Base-by-base conservation (phyloP, 2,797 vertebrate species). In the Peromyscus attwateri region DNA sequence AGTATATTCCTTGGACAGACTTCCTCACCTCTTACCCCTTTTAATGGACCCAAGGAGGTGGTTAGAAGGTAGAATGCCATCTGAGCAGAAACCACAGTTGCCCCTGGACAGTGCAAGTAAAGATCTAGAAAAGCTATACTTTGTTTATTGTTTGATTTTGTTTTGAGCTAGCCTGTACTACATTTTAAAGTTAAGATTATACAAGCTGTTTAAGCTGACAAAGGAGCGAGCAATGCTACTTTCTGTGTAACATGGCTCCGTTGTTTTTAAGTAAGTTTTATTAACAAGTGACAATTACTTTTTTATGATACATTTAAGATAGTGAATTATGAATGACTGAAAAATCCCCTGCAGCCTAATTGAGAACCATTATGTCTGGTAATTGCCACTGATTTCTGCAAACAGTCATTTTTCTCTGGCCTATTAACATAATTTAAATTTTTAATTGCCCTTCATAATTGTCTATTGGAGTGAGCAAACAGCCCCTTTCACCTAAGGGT, bases 381-480 rank as follows among this genome's bases (percentile, higher is more conserved):
- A 99, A 99, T 99, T 99, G 99, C 99, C 99, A 99, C 99, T 99
- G 99, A 99, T 99, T 99, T 99, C 99, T 99, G 99, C 99, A 99
- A 99, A 99, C 98, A 99, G 99, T 98, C 98, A 97, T 99, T 99
- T 99, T 99, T 99, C 99, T 98, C 99, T 99, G 99, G 99, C 99
- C 99, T 99, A 99, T 99, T 99, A 99, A 99, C 99, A 99, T 99
- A 99, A 99, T 99, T 99, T 99, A 99, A 99, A 99, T 99, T 99
- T 99, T 99, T 99, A 99, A 99, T 99, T 99, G 99, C 98, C 98
- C 98, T 98, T 98, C 98, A 94, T 98, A 98, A 98, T 98, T 98
- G 98, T 98, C 98, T 98, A 95, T 98, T 98, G 98, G 98, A 98
- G 97, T 98, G 98, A 98, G 98, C 98, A 98, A 98, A 98, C 98